Evolutionary conservation across 92 coral and sea anemone genomes (phyloP).

Genomic region (Siderastrea radians): DNA sequence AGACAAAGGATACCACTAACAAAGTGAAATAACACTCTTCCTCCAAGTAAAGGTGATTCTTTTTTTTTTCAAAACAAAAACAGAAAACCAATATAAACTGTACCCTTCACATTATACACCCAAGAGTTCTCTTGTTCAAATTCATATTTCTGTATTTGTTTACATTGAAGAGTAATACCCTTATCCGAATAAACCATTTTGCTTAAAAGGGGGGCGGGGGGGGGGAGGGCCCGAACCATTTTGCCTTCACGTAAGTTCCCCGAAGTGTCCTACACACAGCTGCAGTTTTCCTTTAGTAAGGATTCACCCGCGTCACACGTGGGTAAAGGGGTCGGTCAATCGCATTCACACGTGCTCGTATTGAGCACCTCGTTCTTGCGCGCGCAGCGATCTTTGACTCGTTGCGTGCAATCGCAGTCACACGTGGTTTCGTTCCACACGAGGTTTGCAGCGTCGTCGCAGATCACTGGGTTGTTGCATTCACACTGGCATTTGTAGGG

Average conservation of each 20-base stretch:
- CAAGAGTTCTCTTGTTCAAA: too few species aligned
- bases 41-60: not conserved
- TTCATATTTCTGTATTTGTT: not conserved
- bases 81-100: not conserved
- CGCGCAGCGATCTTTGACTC: constrained; percentile 3
- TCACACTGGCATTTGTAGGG: constrained; percentile 12
- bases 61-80: not conserved
- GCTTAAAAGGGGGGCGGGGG: not conserved
- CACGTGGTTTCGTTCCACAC: constrained; percentile 28
- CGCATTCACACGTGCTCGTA: constrained; percentile 19
- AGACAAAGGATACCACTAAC: too few species aligned
- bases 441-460: not conserved
- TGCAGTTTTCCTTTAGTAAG: constrained; percentile 40
- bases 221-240: too few species aligned
- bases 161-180: not conserved
- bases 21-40: too few species aligned
- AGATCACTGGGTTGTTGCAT: not conserved
- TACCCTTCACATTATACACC: too few species aligned
- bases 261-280: constrained; percentile 27
- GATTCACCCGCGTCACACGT: not conserved
- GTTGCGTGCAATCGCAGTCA: constrained; percentile 27
- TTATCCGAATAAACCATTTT: not conserved
- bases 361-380: constrained; percentile 26
- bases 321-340: not conserved
- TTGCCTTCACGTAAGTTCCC: not conserved